Evolutionary conservation across 2,888 invertebrate species (phyloP).

Genomic region (Anarsia innoxiella): DNA sequence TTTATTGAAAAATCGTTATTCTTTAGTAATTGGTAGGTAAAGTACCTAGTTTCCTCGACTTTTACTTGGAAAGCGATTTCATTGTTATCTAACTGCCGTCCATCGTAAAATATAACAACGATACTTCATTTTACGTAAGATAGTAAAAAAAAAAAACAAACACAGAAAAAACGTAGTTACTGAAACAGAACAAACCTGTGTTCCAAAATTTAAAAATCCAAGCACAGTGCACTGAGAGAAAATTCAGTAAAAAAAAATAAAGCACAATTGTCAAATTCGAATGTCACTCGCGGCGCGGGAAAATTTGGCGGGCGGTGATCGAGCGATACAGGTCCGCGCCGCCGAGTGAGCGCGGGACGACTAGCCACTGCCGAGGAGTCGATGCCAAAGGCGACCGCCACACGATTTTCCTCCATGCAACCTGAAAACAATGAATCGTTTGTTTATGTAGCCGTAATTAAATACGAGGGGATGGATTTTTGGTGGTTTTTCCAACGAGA

Average conservation of each 20-base stretch:
- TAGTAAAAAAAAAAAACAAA: conserved; percentile 5
- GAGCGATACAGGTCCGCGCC: conserved; percentile 42
- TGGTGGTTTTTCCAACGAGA: not conserved
- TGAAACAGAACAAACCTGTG: conserved; percentile 49
- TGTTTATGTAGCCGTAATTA: conserved; percentile 23
- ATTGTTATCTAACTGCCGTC: conserved; percentile 26
- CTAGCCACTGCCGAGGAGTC: conserved; percentile 23
- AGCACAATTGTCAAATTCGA: conserved; percentile 34
- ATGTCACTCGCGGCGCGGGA: conserved; percentile 52
- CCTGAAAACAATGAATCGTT: conserved; percentile 34
- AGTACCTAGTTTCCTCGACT: conserved; percentile 12
- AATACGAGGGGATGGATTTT: conserved; percentile 5
- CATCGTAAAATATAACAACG: conserved; percentile 19
- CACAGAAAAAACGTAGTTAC: conserved; percentile 6
- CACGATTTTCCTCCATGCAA: conserved; percentile 15
- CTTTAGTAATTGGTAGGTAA: conserved; percentile 1
- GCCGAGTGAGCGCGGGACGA: conserved; percentile 46
- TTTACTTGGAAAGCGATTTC: conserved; percentile 25
- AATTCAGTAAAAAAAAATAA: conserved; percentile 37
- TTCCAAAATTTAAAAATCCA: conserved; percentile 43
- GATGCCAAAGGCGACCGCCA: conserved; percentile 11
- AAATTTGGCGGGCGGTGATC: conserved; percentile 17
- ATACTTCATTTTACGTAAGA: conserved; percentile 15
- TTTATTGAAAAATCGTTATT: conserved; percentile 5
- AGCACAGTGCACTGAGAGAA: conserved; percentile 51